Conservation (phyloP, 2,888 invertebrate genomes). For the Drosophila longiperda region DNA sequence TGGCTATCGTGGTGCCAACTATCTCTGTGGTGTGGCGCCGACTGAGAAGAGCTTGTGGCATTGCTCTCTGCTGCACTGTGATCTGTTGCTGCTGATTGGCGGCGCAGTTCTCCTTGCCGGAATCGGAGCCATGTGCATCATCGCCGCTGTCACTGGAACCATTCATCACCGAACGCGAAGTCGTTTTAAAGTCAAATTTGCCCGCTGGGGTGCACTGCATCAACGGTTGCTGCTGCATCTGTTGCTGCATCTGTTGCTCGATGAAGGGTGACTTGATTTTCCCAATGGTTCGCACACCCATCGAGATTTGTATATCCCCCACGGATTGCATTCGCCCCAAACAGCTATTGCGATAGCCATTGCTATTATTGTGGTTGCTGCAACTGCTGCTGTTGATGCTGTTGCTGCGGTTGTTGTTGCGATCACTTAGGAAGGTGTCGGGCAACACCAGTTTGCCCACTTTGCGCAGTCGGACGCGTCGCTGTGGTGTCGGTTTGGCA, state of each 20-base stretch:
- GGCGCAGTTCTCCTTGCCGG: conserved; percentile 83
- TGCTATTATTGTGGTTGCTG: conserved; percentile 11
- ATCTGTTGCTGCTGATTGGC: conserved; percentile 50
- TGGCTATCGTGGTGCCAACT: conserved; percentile 32
- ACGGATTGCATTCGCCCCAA: conserved; percentile 46
- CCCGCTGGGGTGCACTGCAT: conserved; percentile 33
- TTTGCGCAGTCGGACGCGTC: conserved; percentile 76
- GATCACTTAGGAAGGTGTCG: conserved; percentile 77
- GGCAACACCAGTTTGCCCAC: conserved; percentile 83
- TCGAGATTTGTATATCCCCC: conserved; percentile 55
- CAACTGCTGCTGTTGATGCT: conserved; percentile 45
- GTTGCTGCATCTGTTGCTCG: conserved; percentile 63
- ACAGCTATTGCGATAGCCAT: conserved; percentile 40
- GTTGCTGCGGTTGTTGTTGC: conserved; percentile 46
- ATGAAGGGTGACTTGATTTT: conserved; percentile 84
- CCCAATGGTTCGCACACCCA: conserved; percentile 80
- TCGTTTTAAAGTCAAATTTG: conserved; percentile 61
- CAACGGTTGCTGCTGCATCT: conserved; percentile 64
- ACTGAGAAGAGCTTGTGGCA: conserved; percentile 33
- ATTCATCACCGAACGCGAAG: conserved; percentile 33
- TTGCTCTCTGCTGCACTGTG: conserved; percentile 41
- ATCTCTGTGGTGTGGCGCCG: conserved; percentile 65
- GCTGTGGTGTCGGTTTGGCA: conserved; percentile 30
- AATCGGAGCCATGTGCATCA: conserved; percentile 75
- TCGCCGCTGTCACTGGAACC: conserved; percentile 45